A percentile compares a stretch with the other conserved stretches of the same genome.
Conservation (phyloP, 2,888 invertebrate species). For the Drosophila ochracea region DNA sequence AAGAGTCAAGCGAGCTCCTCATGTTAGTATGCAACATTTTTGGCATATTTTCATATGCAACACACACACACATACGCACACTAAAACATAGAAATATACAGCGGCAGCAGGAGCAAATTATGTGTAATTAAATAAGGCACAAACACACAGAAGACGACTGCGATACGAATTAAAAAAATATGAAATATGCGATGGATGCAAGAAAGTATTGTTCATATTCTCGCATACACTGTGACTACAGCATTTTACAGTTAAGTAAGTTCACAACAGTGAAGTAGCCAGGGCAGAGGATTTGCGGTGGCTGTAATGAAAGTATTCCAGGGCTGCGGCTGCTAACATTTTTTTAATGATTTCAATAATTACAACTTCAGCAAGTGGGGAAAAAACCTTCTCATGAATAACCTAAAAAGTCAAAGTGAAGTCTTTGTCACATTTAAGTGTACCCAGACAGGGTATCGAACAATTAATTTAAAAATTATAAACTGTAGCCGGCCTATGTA, state of each 20-base stretch:
- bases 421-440: not conserved
- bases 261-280: constrained; percentile 37
- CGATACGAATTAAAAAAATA: not conserved
- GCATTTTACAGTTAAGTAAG: constrained; percentile 47
- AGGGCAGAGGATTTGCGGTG: too few relatives aligned
- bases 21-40: constrained; percentile 57
- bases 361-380: not conserved
- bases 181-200: constrained; percentile 56
- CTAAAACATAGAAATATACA: not conserved
- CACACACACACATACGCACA: constrained; percentile 10
- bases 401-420: not conserved
- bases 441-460: not conserved
- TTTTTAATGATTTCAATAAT: constrained; percentile 1
- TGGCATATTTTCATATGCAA: constrained; percentile 53
- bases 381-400: not conserved
- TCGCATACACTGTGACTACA: constrained; percentile 18
- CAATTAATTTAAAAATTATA: not conserved
- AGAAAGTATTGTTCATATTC: constrained; percentile 43
- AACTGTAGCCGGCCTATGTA: not conserved
- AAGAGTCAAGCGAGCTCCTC: constrained; percentile 48
- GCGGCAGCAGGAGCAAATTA: constrained; percentile 50
- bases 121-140: constrained; percentile 64
- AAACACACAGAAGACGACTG: constrained; percentile 28
- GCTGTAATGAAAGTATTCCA: not conserved
- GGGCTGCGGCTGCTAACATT: not conserved